Percentiles rank a stretch among this genome's conserved stretches.
These are phyloP conservation scores for Pentamera pediparva DNA, from an alignment of 53 echinoderm and acorn worm species.

Conservation along the genomic window DNA sequence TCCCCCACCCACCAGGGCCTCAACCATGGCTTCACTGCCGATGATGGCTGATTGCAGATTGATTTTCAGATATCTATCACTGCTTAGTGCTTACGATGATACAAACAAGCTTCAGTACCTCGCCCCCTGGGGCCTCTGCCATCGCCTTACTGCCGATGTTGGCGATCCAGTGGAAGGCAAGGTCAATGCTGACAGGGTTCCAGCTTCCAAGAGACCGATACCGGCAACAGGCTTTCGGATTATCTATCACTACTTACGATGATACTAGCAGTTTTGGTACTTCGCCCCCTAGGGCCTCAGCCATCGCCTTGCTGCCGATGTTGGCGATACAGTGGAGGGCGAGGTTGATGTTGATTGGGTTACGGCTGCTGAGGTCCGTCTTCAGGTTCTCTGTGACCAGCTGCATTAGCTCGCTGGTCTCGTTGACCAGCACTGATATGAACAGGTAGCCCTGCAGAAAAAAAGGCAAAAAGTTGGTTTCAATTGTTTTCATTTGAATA, in stretches of 20 bases:
- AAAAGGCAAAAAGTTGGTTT: too few species aligned
- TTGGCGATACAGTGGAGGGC: conserved; percentile 98
- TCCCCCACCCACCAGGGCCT: too few species aligned
- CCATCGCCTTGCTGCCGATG: conserved; percentile 97
- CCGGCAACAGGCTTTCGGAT: too few species aligned
- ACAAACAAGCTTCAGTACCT: not conserved
- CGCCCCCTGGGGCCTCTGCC: conserved; percentile 5
- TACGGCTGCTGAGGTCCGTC: conserved; percentile 70
- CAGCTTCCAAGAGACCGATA: conserved; percentile 60
- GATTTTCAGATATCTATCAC: not conserved
- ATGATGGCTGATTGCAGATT: not conserved
- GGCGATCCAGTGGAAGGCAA: conserved; percentile 96
- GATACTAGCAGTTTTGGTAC: conserved; percentile 89
- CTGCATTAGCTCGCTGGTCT: conserved; percentile 80
- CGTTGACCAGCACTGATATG: conserved; percentile 91
- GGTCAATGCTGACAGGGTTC: conserved; percentile 74
- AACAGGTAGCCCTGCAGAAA: conserved; percentile 86
- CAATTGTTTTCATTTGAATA: too few species aligned
- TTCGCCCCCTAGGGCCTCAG: conserved; percentile 76
- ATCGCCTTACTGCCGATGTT: conserved; percentile 98
- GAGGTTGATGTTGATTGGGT: conserved; percentile 80
- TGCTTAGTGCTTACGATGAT: not conserved
- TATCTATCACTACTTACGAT: conserved; percentile 59
- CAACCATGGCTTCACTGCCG: too few species aligned
- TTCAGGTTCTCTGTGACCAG: conserved; percentile 92